Base-by-base conservation (phyloP, 2,888 invertebrate species). In the Heliconius ismenius region DNA sequence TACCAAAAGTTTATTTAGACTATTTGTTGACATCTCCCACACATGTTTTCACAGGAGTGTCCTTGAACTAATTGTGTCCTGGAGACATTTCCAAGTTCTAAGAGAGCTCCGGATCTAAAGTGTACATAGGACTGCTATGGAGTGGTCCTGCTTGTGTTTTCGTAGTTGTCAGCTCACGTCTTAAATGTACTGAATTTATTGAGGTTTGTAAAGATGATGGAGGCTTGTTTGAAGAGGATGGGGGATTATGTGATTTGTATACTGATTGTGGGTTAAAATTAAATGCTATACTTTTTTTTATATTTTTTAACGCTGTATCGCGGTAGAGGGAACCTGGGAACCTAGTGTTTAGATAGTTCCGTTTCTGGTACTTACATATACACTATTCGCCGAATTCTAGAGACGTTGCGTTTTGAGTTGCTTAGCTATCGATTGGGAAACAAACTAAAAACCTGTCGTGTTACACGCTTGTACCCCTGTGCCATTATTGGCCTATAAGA, bases 21-120 rank as follows among this genome's bases (percentile, higher is more conserved):
- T 26, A 15, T 49, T 6, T 62, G 73, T 73, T 73, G 62, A 62
- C 73, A 43, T 9, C 32, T 26, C 43, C 63, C 11, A 73, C 73
- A 43, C 21, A 39, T 63, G 26, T 39, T 39, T 21, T n/a, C 21
- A 26, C 28, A 73, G 62, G 26, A 10, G 39, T 63, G 60, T 6
- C 73, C 73, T 73, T 73, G 73, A 73, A 73, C 63, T 73, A 73
- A 73, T 73, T 62, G 39, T 39, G 62, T 43, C n/a, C 62, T 63
- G 26, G 21, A 70, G 54, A 63, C 67, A 43, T 62, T 39, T 28
- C 43, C 39, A 73, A 73, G 43, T 62, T 73, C 43, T 26, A 7
- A 73, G 73, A 73, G 43, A 70, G 32, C 70, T 58, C 21, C 63
- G 73, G 62, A 21, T 11, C 62, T 43, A 73, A 63, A 58, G 73